Evolutionary conservation across 2,888 invertebrate genomes (phyloP), one percentile per base, ranked within the genome.

Genomic region (Elegia similella): DNA sequence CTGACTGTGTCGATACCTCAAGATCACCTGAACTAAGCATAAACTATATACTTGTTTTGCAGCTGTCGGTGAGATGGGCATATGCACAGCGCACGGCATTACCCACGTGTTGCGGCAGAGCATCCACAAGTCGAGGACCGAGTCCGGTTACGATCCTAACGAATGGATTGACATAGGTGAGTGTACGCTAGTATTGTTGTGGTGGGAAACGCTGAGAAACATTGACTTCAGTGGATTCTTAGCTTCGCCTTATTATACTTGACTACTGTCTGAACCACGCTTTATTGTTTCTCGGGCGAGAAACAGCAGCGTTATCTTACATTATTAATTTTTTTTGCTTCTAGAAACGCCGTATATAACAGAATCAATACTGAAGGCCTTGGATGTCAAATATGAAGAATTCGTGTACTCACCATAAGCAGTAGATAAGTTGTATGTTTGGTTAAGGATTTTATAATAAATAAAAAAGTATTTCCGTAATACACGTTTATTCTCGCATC

Each of bases 401-500:
- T 70, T 55, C 34, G 50, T 58, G 10, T 55, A 44, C 10, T 30
- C 29, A 23, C 42, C 16, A 56, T 48, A 42, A 53, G 34, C 16
- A 16, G 10, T 15, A 32, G 8, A 8, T 38, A n/a, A 55, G 1
- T 13, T 42, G 42, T 42, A 42, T n/a, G 12, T 42, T 10, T 42
- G n/a, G 2, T n/a, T 16, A n/a, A 8, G 5, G 15, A 46, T 46
- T 7, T 29, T 13, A 29, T 29, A 50, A 57, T 23, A 56, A 62
- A 68, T 66, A 66, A 58, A 55, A 63, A 50, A 43, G 47, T 59
- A 55, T 59, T 68, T 79, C 69, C 74, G 73, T 85, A 82, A 82
- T 89, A 88, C 84, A 86, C 73, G 78, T 90, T 88, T 89, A 89
- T 88, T 88, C 76, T 84, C 79, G 85, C 80, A 83, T 86, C 78